phyloP scores from a whole-genome alignment of 2,113 vertebrate genomes.

The Hystrix brachyura region DNA sequence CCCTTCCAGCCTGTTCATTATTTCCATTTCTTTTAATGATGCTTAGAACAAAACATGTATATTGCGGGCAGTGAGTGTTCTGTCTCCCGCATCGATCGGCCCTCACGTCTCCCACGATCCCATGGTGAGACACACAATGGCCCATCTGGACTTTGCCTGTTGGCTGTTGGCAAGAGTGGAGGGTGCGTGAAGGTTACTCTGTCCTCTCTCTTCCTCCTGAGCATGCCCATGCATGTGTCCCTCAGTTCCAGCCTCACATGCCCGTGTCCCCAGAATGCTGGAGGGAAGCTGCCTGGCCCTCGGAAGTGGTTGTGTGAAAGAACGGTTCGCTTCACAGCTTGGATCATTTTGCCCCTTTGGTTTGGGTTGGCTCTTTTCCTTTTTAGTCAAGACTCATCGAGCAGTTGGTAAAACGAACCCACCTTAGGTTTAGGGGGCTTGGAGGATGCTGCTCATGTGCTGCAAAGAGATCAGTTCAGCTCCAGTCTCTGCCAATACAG shows the following conservation, averaged over 20 bases:
- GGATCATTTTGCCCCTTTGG: fast-evolving
- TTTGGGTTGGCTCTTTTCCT: not conserved
- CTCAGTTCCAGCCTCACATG: not conserved
- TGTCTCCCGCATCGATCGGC: not conserved
- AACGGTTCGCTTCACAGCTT: not conserved
- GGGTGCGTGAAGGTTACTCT: fast-evolving
- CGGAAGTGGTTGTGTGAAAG: not conserved
- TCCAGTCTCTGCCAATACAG: not conserved
- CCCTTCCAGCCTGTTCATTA: not conserved
- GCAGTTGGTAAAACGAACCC: constrained; percentile 4
- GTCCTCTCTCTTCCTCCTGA: not conserved
- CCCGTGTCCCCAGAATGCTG: fast-evolving
- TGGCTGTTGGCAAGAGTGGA: not conserved
- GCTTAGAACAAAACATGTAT: not conserved
- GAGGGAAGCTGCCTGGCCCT: not conserved
- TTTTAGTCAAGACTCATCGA: not conserved
- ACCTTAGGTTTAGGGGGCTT: not conserved
- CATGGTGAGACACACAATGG: not conserved
- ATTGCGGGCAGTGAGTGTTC: not conserved
- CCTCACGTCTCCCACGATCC: fast-evolving
- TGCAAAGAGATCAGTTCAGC: not conserved
- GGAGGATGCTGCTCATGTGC: fast-evolving
- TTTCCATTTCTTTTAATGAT: not conserved
- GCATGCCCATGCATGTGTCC: not conserved
- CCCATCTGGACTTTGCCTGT: not conserved